A percentile compares a stretch with the other conserved stretches of the same genome.
Conservation (phyloP, 2,113 vertebrate genomes). For the Silurus glanis region DNA sequence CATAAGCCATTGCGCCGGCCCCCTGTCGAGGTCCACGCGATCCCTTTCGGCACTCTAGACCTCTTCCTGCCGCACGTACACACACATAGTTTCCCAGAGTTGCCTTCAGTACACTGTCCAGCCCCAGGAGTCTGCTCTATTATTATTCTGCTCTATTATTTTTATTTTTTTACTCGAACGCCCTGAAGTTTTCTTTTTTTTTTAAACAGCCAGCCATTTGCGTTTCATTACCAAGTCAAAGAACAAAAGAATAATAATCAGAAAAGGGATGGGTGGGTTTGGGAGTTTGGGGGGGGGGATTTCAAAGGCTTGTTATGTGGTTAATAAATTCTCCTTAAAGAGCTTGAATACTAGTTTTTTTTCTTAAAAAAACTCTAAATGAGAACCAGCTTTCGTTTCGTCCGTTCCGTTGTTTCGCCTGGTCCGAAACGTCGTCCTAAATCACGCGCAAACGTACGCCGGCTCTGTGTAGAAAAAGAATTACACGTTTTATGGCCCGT, state of each 20-base stretch:
- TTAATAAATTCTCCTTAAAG: slow-evolving; percentile 62
- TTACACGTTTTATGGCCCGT: slow-evolving; percentile 50
- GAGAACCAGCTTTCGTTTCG: slow-evolving; percentile 45
- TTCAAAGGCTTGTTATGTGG: slow-evolving; percentile 62
- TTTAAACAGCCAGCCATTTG: slow-evolving; percentile 62
- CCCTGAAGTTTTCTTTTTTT: slow-evolving; percentile 38
- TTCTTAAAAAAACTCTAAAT: slow-evolving; percentile 43
- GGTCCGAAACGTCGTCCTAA: slow-evolving; percentile 36
- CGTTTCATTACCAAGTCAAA: slow-evolving; percentile 66
- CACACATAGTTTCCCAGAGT: slow-evolving; percentile 69
- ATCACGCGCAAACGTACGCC: slow-evolving; percentile 50
- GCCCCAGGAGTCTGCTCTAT: slow-evolving; percentile 29
- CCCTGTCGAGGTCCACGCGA: slow-evolving; percentile 45
- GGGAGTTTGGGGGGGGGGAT: background rate
- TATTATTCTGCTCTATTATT: background rate
- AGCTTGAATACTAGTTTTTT: slow-evolving; percentile 37
- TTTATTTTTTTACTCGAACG: slow-evolving; percentile 22
- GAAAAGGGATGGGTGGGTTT: background rate
- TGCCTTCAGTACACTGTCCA: slow-evolving; percentile 35
- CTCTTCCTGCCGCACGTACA: slow-evolving; percentile 74
- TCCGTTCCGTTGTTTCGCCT: slow-evolving; percentile 21
- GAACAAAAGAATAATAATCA: slow-evolving; percentile 65
- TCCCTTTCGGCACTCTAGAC: slow-evolving; percentile 51
- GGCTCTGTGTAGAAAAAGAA: slow-evolving; percentile 48
- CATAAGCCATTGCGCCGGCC: slow-evolving; percentile 1